Conservation (phyloP, 1,140 invertebrate species). For the Drosophila grimshawi region DNA sequence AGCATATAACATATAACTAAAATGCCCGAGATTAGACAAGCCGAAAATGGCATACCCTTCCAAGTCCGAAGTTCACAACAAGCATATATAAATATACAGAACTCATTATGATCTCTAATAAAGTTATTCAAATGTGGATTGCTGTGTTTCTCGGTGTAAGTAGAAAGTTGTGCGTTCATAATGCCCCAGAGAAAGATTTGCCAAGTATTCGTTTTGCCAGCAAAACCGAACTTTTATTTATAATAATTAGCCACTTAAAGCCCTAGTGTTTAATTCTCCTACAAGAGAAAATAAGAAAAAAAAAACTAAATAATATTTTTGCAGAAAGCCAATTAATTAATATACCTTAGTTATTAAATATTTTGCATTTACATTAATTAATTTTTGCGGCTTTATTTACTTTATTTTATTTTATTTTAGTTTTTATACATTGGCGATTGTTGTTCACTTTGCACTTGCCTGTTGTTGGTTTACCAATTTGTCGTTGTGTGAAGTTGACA, state of each 20-base stretch:
- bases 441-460: conserved; percentile 49
- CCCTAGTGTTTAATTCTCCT: conserved; percentile 17
- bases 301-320: background rate
- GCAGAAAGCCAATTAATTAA: conserved; percentile 45
- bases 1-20: too few species aligned
- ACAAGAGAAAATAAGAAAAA: background rate
- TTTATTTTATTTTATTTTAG: conserved; percentile 30
- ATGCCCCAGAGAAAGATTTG: background rate
- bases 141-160: background rate
- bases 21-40: too few species aligned
- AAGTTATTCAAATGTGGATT: too few species aligned
- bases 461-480: conserved; percentile 53
- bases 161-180: background rate
- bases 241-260: conserved; percentile 16
- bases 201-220: background rate
- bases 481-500: conserved; percentile 57
- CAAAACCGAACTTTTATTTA: background rate
- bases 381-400: conserved; percentile 57
- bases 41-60: too few species aligned
- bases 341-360: conserved; percentile 49
- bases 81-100: too few species aligned
- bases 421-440: conserved; percentile 9
- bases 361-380: conserved; percentile 50
- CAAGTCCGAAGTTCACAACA: too few species aligned
- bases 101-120: too few species aligned